Evolutionary conservation across 2,888 invertebrate genomes (phyloP).

Genomic region (Sminthurides aquaticus): DNA sequence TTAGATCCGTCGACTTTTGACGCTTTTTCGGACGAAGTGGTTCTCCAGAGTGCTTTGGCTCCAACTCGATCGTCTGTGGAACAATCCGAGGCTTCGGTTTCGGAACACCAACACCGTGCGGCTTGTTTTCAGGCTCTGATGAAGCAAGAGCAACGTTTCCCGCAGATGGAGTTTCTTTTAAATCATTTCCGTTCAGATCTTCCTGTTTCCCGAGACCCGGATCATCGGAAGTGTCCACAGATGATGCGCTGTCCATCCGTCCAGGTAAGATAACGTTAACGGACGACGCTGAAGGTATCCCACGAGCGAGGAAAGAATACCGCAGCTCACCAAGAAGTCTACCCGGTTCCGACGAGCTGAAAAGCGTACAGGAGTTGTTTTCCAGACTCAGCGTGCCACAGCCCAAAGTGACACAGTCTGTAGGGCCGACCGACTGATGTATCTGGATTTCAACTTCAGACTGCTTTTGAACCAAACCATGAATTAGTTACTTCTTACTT

Average conservation of each 20-base stretch:
- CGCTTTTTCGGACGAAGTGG: background rate
- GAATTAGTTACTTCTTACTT: too few relatives aligned
- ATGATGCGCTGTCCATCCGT: background rate
- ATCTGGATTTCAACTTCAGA: conserved; percentile 18
- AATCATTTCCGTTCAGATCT: background rate
- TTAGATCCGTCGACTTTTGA: background rate
- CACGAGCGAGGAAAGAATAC: conserved; percentile 6
- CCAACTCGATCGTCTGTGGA: background rate
- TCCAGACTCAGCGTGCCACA: conserved; percentile 14
- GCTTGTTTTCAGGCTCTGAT: background rate
- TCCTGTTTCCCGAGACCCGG: background rate
- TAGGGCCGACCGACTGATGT: conserved; percentile 25
- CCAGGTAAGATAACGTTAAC: background rate
- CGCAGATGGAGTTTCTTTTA: background rate
- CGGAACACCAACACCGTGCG: too few relatives aligned
- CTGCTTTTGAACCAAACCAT: conserved; percentile 8
- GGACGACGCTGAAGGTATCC: background rate
- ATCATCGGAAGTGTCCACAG: too few relatives aligned
- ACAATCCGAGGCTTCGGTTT: background rate
- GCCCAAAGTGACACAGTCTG: conserved; percentile 21
- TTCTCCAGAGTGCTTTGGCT: background rate
- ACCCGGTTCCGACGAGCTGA: background rate
- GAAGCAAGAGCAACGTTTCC: background rate
- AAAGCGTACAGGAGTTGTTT: conserved; percentile 3
- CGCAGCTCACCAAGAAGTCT: conserved; percentile 17